Percentiles rank a stretch among this genome's conserved stretches.
These are phyloP conservation scores for Pluvianellus socialis DNA, from an alignment of 2,113 vertebrate species.

Conservation along the genomic window DNA sequence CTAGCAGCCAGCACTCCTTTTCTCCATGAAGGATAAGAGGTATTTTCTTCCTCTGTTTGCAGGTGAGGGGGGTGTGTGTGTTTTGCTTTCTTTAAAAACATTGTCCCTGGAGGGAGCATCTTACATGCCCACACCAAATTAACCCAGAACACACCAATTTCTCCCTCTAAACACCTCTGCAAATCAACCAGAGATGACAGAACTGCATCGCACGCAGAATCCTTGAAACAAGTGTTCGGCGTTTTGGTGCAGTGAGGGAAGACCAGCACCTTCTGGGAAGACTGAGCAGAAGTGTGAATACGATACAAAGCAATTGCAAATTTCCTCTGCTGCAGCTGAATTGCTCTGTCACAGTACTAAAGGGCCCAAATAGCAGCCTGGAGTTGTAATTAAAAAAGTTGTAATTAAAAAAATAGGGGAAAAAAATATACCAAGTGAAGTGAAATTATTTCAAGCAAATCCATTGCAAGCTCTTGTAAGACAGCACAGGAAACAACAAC, in stretches of 20 bases:
- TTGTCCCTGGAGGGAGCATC: background rate
- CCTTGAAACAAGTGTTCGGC: fast-evolving
- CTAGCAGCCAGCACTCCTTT: background rate
- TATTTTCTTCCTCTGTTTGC: background rate
- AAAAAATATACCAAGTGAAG: background rate
- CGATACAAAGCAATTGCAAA: background rate
- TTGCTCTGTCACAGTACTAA: background rate
- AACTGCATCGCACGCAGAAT: fast-evolving
- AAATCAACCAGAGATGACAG: background rate
- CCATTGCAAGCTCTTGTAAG: background rate
- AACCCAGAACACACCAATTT: background rate
- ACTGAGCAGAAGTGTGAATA: background rate
- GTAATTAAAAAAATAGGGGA: background rate
- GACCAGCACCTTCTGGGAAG: background rate
- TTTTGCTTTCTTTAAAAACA: background rate
- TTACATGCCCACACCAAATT: background rate
- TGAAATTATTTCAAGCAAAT: background rate
- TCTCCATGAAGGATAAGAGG: background rate
- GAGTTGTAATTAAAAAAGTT: background rate
- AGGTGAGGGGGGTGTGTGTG: background rate
- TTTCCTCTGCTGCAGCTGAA: background rate
- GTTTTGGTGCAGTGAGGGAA: background rate
- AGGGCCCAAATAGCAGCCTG: background rate
- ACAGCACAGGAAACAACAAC: background rate
- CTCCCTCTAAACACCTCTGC: background rate